Conservation (phyloP, 1,140 invertebrate species). For the Helicorthomorpha holstii region DNA sequence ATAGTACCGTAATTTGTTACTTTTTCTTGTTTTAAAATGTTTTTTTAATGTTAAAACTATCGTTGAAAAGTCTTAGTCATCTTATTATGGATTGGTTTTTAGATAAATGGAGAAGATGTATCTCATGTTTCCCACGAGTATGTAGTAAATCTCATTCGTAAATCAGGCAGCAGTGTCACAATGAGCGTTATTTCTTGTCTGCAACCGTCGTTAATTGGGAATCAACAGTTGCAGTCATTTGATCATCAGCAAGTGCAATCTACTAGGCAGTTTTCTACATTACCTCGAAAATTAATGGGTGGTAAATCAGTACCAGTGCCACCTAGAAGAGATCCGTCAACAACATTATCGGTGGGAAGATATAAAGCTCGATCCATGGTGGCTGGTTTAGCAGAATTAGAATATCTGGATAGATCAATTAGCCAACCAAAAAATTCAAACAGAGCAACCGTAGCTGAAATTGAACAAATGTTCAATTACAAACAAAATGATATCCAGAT, state of each 20-base stretch:
- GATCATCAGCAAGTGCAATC: no score
- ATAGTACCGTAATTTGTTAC: no score
- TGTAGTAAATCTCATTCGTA: slow-evolving; percentile 87
- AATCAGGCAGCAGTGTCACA: slow-evolving; percentile 78
- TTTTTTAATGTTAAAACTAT: slow-evolving; percentile 7
- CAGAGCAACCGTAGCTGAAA: no score
- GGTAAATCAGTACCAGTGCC: slow-evolving; percentile 50
- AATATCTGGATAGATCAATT: no score
- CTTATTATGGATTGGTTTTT: slow-evolving; percentile 15
- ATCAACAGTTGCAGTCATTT: slow-evolving; percentile 11
- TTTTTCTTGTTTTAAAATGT: slow-evolving; percentile 1
- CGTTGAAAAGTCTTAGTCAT: not conserved
- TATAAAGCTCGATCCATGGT: slow-evolving; percentile 79
- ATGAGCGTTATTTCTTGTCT: slow-evolving; percentile 56
- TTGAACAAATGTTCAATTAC: not conserved
- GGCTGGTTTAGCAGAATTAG: slow-evolving; percentile 42
- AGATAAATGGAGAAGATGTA: slow-evolving; percentile 95
- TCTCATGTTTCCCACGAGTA: slow-evolving; percentile 86
- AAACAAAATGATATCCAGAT: not conserved
- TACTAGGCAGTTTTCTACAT: slow-evolving; percentile 44
- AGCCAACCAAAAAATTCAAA: no score
- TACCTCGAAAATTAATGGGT: slow-evolving; percentile 37
- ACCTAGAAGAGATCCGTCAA: slow-evolving; percentile 76
- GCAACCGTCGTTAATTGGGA: not conserved
- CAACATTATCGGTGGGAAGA: slow-evolving; percentile 77